Conservation (phyloP, 2,797 vertebrate genomes). For the Betta splendens region DNA sequence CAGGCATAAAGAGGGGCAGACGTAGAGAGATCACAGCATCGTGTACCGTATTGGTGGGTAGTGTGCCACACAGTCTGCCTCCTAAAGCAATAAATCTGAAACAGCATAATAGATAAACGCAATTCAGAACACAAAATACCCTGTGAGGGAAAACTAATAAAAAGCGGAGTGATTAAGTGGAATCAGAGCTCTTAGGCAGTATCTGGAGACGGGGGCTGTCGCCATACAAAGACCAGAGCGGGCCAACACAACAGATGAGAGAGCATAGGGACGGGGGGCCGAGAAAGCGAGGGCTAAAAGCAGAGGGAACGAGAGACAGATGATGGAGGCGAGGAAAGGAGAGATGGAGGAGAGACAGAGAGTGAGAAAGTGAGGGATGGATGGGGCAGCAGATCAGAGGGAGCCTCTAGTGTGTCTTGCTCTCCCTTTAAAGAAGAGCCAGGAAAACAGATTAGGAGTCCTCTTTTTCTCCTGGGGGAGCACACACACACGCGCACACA, state of each 20-base stretch:
- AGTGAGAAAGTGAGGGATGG: slow-evolving; percentile 75
- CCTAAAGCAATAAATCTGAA: slow-evolving; percentile 83
- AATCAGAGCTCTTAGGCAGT: slow-evolving; percentile 81
- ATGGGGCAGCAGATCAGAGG: slow-evolving; percentile 82
- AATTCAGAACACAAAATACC: slow-evolving; percentile 82
- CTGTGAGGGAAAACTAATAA: slow-evolving; percentile 80
- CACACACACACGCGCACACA: slow-evolving; percentile 29
- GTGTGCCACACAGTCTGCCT: slow-evolving; percentile 81
- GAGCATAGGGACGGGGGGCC: slow-evolving; percentile 79
- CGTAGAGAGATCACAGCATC: slow-evolving; percentile 76
- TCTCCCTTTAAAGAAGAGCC: slow-evolving; percentile 83
- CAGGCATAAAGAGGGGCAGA: slow-evolving; percentile 80
- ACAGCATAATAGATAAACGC: slow-evolving; percentile 84
- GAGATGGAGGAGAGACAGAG: slow-evolving; percentile 66
- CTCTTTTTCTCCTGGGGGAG: slow-evolving; percentile 80
- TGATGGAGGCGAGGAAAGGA: slow-evolving; percentile 68
- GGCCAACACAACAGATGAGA: slow-evolving; percentile 83
- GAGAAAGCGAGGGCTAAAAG: slow-evolving; percentile 73
- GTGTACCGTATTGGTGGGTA: slow-evolving; percentile 76
- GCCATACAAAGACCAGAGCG: slow-evolving; percentile 76
- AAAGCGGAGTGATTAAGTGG: slow-evolving; percentile 81
- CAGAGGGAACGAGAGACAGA: slow-evolving; percentile 75
- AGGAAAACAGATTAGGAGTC: slow-evolving; percentile 85
- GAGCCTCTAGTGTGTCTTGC: slow-evolving; percentile 80
- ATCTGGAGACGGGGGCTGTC: slow-evolving; percentile 77